These are phyloP conservation scores for Neuroscelio doddi DNA, from an alignment of 2,888 invertebrate genomes.

Conservation along the genomic window DNA sequence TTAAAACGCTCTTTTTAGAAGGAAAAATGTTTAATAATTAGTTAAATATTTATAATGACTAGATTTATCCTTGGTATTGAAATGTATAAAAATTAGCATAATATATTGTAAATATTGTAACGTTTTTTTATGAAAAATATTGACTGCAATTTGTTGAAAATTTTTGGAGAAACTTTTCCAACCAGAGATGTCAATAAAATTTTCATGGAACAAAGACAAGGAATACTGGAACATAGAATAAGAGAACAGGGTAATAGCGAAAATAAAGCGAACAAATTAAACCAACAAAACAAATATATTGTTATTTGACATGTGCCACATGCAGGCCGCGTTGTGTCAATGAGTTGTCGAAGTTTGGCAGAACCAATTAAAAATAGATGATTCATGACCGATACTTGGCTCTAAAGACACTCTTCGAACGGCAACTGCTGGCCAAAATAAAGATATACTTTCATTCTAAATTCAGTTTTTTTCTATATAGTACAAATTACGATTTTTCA, in stretches of 20 bases:
- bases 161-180: no score
- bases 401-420: conserved; percentile 7
- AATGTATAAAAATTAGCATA: no score
- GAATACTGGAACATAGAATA: conserved; percentile 4
- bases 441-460: conserved; percentile 13
- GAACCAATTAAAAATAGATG: conserved; percentile 11
- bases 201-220: background rate
- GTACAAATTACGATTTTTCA: conserved; percentile 34
- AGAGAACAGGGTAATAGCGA: conserved; percentile 10
- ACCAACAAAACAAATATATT: conserved; percentile 51
- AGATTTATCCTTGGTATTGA: no score
- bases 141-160: no score
- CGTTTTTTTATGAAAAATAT: no score
- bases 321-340: conserved; percentile 27
- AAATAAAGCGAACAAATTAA: conserved; percentile 47
- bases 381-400: background rate
- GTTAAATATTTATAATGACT: no score
- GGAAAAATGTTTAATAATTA: no score
- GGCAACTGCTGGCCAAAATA: conserved; percentile 10
- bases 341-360: background rate
- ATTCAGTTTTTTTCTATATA: background rate
- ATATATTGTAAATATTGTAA: no score
- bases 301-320: conserved; percentile 47
- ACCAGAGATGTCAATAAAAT: no score
- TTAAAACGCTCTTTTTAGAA: no score